phyloP scores from a whole-genome alignment of 2,113 vertebrate genomes.

The Strigops habroptila region DNA sequence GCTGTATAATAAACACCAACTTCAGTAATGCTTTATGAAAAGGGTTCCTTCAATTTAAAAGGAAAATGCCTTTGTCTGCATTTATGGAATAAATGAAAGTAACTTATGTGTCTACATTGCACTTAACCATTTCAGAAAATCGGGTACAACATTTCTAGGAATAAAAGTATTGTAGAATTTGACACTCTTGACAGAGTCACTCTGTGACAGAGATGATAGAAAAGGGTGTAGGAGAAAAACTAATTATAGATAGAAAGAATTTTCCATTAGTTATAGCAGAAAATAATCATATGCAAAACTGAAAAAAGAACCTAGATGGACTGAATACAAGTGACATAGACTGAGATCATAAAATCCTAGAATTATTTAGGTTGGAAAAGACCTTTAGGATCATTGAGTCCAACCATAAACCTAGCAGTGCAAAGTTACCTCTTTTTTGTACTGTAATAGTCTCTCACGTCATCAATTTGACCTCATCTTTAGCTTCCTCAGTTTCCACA shows the following conservation, averaged over 20 bases:
- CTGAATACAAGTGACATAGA: neutral
- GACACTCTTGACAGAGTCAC: neutral
- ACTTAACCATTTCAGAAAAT: neutral
- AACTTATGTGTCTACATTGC: neutral
- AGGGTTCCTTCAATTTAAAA: neutral
- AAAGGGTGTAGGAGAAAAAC: neutral
- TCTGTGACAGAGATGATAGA: neutral
- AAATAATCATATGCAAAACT: neutral
- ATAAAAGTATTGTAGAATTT: neutral
- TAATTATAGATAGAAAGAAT: neutral
- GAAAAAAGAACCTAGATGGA: neutral
- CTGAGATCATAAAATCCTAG: neutral
- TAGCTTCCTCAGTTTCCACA: neutral
- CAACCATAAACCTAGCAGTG: neutral
- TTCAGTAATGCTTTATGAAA: neutral
- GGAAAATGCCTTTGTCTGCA: neutral
- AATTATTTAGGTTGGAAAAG: neutral
- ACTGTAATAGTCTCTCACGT: neutral
- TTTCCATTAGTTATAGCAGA: neutral
- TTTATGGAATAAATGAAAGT: neutral
- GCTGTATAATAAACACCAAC: neutral
- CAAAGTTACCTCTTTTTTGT: neutral
- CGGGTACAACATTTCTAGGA: neutral
- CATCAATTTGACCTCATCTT: neutral
- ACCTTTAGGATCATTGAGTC: neutral